phyloP scores from a whole-genome alignment of 2,113 vertebrate species.

The Ameiurus melas region DNA sequence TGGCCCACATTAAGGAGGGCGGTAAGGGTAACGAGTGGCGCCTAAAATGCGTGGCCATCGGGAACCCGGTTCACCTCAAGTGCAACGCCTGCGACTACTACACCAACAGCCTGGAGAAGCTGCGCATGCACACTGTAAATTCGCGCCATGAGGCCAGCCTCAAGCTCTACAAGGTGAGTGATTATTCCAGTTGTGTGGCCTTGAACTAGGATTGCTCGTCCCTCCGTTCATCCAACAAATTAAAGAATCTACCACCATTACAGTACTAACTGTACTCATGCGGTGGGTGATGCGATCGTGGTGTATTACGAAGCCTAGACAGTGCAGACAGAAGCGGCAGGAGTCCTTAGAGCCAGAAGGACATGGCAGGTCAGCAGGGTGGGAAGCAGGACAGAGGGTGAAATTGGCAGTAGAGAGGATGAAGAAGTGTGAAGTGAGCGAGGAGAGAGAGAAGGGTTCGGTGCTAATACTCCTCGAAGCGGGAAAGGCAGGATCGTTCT shows the following conservation, averaged over 20 bases:
- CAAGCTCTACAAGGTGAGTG: conserved; percentile 95
- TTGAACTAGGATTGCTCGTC: not conserved
- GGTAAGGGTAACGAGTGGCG: conserved; percentile 98
- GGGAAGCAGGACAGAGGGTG: conserved; percentile 82
- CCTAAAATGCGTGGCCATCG: conserved; percentile 96
- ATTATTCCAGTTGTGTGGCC: not conserved
- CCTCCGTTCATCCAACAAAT: not conserved
- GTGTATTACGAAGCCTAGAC: conserved; percentile 37
- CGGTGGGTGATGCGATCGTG: conserved; percentile 18
- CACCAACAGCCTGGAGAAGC: conserved; percentile 98
- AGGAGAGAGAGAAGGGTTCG: conserved; percentile 69
- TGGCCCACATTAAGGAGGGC: conserved; percentile 97
- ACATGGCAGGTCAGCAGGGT: conserved; percentile 67
- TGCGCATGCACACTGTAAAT: conserved; percentile 94
- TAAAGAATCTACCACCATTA: not conserved
- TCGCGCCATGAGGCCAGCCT: conserved; percentile 96
- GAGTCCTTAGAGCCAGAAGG: conserved; percentile 51
- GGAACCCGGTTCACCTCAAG: conserved; percentile 95
- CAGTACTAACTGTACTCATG: conserved; percentile 5
- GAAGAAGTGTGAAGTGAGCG: conserved; percentile 72
- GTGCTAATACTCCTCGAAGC: conserved; percentile 78
- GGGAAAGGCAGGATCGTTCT: conserved; percentile 91
- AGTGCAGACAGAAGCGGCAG: conserved; percentile 23
- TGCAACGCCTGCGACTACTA: conserved; percentile 99
- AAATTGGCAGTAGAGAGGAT: conserved; percentile 71